Evolutionary conservation across 2,113 vertebrate species (phyloP).

Genomic region (Nesoenas mayeri): DNA sequence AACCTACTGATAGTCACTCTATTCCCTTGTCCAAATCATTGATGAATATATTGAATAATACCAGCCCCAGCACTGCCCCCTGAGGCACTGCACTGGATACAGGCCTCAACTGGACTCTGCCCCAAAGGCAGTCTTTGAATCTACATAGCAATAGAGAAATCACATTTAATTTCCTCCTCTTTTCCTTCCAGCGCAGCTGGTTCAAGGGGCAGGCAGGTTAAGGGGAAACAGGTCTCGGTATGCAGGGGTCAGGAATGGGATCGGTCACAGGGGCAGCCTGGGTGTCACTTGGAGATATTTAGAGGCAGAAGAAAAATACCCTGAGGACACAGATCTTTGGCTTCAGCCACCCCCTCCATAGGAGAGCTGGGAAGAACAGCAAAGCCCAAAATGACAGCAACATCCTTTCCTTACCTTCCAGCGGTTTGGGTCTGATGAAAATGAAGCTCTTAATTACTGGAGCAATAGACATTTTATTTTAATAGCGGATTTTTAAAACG

Average conservation of each 20-base stretch:
- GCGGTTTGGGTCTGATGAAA: background rate
- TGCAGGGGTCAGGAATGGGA: conserved; percentile 55
- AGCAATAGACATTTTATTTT: background rate
- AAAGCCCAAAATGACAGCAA: background rate
- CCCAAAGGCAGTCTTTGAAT: conserved; percentile 11
- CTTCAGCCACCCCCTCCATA: background rate
- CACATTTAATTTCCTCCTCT: background rate
- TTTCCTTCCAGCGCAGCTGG: background rate
- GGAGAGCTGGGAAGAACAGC: background rate
- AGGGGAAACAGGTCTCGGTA: background rate
- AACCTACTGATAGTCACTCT: too few relatives aligned
- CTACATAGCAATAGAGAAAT: background rate
- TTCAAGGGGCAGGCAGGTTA: conserved; percentile 43
- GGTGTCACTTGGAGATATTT: background rate
- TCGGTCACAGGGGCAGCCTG: conserved; percentile 45
- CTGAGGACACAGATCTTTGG: conserved; percentile 10
- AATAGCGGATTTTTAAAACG: background rate
- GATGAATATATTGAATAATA: too few relatives aligned
- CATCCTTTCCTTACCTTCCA: background rate
- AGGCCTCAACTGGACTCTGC: too few relatives aligned
- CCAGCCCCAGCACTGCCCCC: too few relatives aligned
- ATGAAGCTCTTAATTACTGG: background rate
- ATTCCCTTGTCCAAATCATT: too few relatives aligned
- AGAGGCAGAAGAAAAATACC: conserved; percentile 23
- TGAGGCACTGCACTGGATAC: too few relatives aligned